These are phyloP conservation scores for Petrocephalus schoutedeni DNA, from an alignment of 2,797 vertebrate species.

Conservation along the genomic window DNA sequence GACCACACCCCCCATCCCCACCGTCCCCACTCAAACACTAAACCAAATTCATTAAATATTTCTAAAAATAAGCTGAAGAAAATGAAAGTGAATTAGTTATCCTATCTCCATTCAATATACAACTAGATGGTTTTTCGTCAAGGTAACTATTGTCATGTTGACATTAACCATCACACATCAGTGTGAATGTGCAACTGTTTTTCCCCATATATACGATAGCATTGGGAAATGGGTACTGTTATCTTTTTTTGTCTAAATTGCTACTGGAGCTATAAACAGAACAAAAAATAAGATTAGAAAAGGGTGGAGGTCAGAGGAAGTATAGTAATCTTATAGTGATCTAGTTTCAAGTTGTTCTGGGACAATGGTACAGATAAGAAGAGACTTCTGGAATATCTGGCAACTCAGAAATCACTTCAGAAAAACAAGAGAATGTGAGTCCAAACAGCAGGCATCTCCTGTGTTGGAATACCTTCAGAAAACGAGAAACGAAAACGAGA, in stretches of 20 bases:
- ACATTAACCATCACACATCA: background rate
- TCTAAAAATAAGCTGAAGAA: background rate
- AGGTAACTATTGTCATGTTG: background rate
- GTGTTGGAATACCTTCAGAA: background rate
- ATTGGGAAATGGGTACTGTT: background rate
- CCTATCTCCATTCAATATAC: background rate
- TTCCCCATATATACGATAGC: background rate
- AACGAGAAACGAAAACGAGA: background rate
- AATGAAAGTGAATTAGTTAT: background rate
- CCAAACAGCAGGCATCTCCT: background rate
- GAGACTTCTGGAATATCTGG: background rate
- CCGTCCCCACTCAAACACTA: background rate
- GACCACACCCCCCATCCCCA: background rate
- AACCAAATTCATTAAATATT: background rate
- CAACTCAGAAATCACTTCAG: background rate
- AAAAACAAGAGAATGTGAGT: background rate
- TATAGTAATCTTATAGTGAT: background rate
- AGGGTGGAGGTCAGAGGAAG: background rate
- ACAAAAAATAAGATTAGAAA: background rate
- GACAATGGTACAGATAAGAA: background rate
- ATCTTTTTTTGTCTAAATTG: slow-evolving; percentile 4
- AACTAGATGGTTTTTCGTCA: background rate
- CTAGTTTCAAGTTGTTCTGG: background rate
- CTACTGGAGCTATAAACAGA: background rate
- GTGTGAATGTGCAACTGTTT: background rate